A percentile compares a stretch with the other conserved stretches of the same genome.
These are phyloP conservation scores for Drosophila elegans DNA, from an alignment of 1,140 invertebrate species.

Conservation along the genomic window DNA sequence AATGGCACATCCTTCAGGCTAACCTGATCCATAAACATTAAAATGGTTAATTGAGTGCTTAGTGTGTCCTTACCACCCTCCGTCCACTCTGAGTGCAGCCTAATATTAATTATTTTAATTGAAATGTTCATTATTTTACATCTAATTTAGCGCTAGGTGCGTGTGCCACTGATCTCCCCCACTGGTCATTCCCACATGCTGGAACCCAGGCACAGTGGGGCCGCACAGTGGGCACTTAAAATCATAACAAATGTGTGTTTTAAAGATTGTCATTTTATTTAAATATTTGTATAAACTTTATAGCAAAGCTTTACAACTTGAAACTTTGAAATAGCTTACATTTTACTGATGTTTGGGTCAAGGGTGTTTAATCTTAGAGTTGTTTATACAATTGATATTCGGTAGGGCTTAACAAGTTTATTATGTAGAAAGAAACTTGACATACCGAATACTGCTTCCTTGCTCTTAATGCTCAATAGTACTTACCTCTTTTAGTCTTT, in stretches of 20 bases:
- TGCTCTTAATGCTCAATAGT: too few relatives aligned
- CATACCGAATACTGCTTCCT: too few relatives aligned
- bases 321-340: too few relatives aligned
- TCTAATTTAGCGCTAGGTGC: constrained; percentile 77
- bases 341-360: too few relatives aligned
- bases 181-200: constrained; percentile 19
- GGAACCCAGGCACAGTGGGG: constrained; percentile 1
- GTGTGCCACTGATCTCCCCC: constrained; percentile 15
- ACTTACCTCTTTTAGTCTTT: too few relatives aligned
- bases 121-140: constrained; percentile 85
- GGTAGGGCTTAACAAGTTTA: too few relatives aligned
- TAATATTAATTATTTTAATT: constrained; percentile 85
- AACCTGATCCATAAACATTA: constrained; percentile 76
- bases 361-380: too few relatives aligned
- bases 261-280: too few relatives aligned
- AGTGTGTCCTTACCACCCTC: constrained; percentile 57
- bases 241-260: neutral
- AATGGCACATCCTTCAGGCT: constrained; percentile 30
- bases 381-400: too few relatives aligned
- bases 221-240: constrained; percentile 10
- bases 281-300: too few relatives aligned
- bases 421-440: too few relatives aligned
- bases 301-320: too few relatives aligned
- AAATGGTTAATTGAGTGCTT: constrained; percentile 84
- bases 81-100: constrained; percentile 41